A percentile compares a stretch with the other conserved stretches of the same genome.
Evolutionary conservation across 2,888 invertebrate genomes (phyloP).

Genomic region (Leucania comma): DNA sequence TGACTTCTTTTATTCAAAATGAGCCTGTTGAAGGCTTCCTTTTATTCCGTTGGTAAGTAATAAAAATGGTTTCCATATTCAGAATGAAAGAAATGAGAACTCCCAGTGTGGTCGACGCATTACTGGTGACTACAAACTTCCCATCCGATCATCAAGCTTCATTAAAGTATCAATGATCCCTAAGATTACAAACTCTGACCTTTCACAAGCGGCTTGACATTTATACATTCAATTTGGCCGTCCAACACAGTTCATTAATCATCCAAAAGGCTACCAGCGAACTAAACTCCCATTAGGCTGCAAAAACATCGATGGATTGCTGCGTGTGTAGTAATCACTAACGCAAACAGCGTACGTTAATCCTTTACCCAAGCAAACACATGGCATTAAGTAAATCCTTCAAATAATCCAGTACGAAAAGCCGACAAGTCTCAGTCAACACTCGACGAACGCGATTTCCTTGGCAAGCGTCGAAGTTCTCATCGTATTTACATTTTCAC

Average conservation of each 20-base stretch:
- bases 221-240: constrained; percentile 72
- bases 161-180: constrained; percentile 64
- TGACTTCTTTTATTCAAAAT: constrained; percentile 11
- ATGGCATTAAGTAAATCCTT: constrained; percentile 87
- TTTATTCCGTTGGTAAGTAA: neutral
- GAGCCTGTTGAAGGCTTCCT: neutral
- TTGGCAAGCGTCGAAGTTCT: constrained; percentile 82
- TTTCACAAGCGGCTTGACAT: constrained; percentile 70
- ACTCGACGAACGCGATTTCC: constrained; percentile 85
- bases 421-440: constrained; percentile 87
- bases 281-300: constrained; percentile 73
- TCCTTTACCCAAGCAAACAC: constrained; percentile 83
- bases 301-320: constrained; percentile 79
- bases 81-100: constrained; percentile 16
- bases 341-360: constrained; percentile 82
- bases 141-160: constrained; percentile 59
- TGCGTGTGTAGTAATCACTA: constrained; percentile 74
- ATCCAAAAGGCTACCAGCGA: constrained; percentile 63
- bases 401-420: constrained; percentile 87
- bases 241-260: constrained; percentile 74
- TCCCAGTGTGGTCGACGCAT: constrained; percentile 5
- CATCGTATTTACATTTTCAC: constrained; percentile 89
- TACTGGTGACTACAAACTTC: constrained; percentile 51
- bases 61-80: neutral
- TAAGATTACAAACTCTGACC: constrained; percentile 67